Percentiles rank a stretch among this genome's conserved stretches.
Evolutionary conservation across 2,797 vertebrate genomes (phyloP).

Genomic region (Alfaro cultratus): DNA sequence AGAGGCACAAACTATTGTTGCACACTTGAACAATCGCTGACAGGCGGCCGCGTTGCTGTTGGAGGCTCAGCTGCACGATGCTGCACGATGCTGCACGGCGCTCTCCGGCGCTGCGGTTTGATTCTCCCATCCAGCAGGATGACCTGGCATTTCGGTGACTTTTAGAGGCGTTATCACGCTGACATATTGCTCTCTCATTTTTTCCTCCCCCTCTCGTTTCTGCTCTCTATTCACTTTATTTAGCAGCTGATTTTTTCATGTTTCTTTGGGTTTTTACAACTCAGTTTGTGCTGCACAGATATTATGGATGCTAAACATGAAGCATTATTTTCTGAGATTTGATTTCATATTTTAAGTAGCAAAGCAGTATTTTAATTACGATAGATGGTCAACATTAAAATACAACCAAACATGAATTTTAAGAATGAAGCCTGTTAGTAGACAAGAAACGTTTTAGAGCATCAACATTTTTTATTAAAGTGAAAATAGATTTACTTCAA

Average conservation of each 20-base stretch:
- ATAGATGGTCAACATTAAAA: background rate
- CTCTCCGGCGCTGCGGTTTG: slow-evolving; percentile 66
- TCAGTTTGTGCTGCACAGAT: slow-evolving; percentile 1
- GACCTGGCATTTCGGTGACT: slow-evolving; percentile 87
- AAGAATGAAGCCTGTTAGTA: background rate
- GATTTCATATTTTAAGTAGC: background rate
- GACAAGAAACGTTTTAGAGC: fast-evolving
- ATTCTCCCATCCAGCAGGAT: slow-evolving; percentile 69
- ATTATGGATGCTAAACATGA: background rate
- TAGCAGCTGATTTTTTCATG: background rate
- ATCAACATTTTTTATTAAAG: too few species aligned
- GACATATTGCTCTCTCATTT: slow-evolving; percentile 75
- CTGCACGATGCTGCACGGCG: slow-evolving; percentile 51
- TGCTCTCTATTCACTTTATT: slow-evolving; percentile 40
- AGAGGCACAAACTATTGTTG: slow-evolving; percentile 8
- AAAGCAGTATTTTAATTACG: background rate
- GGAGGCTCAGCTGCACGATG: slow-evolving; percentile 29
- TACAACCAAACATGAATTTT: background rate
- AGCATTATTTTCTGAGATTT: background rate
- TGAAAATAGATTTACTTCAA: too few species aligned
- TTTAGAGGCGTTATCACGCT: slow-evolving; percentile 81
- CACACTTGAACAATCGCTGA: slow-evolving; percentile 43
- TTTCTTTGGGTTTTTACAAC: slow-evolving; percentile 1
- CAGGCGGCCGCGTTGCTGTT: slow-evolving; percentile 22
- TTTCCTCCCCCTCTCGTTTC: slow-evolving; percentile 40